phyloP scores from a whole-genome alignment of 2,113 vertebrate species.

The Seriola dumerili region DNA sequence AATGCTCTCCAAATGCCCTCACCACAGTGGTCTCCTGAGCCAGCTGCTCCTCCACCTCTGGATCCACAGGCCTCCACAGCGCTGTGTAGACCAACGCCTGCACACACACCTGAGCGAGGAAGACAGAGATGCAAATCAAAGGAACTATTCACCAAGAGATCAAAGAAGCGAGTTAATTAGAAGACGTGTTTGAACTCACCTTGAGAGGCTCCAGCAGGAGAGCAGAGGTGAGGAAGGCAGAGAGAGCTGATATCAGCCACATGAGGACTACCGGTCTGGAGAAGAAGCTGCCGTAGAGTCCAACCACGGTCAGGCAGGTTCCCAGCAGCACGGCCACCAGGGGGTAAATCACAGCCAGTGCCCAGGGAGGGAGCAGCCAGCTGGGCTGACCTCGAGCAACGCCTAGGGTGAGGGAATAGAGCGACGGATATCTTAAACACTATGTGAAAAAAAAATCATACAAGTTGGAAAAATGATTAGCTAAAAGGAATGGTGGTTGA shows the following conservation, averaged over 20 bases:
- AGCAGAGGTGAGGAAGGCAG: conserved; percentile 83
- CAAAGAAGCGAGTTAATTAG: neutral
- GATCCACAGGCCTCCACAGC: conserved; percentile 83
- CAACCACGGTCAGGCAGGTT: conserved; percentile 76
- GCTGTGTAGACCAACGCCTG: conserved; percentile 79
- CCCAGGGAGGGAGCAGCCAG: conserved; percentile 81
- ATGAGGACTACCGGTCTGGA: conserved; percentile 79
- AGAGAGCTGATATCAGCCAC: conserved; percentile 83
- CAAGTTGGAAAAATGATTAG: neutral
- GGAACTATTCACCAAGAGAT: neutral
- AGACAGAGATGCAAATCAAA: neutral
- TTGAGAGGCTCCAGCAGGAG: conserved; percentile 85
- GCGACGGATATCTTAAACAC: neutral
- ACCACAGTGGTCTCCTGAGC: conserved; percentile 78
- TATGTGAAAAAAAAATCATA: neutral
- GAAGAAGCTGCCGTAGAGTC: conserved; percentile 83
- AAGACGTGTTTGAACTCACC: conserved; percentile 60
- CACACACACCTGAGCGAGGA: conserved; percentile 76
- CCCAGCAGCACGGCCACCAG: conserved; percentile 74
- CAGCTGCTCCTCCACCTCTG: conserved; percentile 83
- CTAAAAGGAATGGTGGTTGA: neutral
- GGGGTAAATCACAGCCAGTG: conserved; percentile 74
- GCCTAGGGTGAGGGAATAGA: conserved; percentile 61
- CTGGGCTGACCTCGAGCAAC: conserved; percentile 72
- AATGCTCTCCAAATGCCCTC: conserved; percentile 57